phyloP scores from a whole-genome alignment of 2,888 invertebrate species.

The Pachliopta kotzebuea region DNA sequence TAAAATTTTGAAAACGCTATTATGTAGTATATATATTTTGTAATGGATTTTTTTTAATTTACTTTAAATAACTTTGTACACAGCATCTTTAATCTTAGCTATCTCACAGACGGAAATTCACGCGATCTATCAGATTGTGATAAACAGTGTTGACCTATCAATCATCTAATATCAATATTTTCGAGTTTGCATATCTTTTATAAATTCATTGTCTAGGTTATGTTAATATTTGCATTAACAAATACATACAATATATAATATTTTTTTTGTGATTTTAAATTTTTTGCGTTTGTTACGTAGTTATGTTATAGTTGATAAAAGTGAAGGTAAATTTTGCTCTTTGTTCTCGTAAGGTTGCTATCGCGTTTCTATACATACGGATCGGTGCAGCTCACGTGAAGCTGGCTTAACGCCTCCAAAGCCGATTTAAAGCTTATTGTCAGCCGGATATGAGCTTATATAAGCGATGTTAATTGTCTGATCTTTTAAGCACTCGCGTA shows the following conservation, averaged over 20 bases:
- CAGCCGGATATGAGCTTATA: slow-evolving; percentile 13
- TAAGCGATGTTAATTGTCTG: slow-evolving; percentile 16
- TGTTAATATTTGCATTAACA: too few species aligned
- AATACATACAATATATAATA: too few species aligned
- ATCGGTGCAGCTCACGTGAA: slow-evolving; percentile 11
- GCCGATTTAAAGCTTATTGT: slow-evolving; percentile 26
- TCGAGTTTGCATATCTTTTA: too few species aligned
- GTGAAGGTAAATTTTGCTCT: slow-evolving; percentile 12
- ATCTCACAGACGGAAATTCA: background rate
- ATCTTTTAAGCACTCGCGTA: slow-evolving; percentile 17
- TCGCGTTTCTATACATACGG: background rate
- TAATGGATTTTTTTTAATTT: background rate
- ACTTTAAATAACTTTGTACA: background rate
- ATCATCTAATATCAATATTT: background rate
- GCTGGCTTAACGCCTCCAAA: slow-evolving; percentile 23
- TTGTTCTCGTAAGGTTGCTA: background rate
- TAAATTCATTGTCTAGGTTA: too few species aligned
- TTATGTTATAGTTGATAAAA: background rate
- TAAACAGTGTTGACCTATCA: background rate
- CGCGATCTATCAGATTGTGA: background rate
- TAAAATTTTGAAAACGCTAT: background rate
- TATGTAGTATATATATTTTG: background rate
- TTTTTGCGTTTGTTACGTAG: too few species aligned
- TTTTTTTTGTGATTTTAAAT: too few species aligned
- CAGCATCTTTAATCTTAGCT: background rate